Base-by-base conservation (phyloP, 2,113 vertebrate genomes). In the Sprattus sprattus region DNA sequence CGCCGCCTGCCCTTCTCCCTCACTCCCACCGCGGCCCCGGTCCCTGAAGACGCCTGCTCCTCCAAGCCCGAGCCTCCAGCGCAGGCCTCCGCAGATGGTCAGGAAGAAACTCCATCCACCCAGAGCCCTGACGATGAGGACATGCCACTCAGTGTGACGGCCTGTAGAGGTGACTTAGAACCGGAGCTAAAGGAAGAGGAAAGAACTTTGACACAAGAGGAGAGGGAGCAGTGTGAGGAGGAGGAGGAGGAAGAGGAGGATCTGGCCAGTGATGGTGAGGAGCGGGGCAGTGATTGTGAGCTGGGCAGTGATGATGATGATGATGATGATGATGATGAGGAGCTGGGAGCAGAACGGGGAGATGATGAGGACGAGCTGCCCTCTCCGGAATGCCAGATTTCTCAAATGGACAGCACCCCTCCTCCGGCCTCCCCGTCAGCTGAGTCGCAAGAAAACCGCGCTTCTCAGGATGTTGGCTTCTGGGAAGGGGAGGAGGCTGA, bases 391-490 rank as follows among this genome's bases (percentile, higher is more conserved):
- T 20, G 64, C 47, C 86, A 92, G 25, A 86, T 87, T 86, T 86
- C 64, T 15, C 86, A 90, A 0, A 84, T 85, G 1, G 90, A 90
- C 25, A 87, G 85, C 86, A 92, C 84, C 2, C 85, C 88, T n/a
- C 82, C 92, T n/a, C 82, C 92, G 45, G 92, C 88, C 0, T 92
- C 93, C 3, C 91, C 91, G 0, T 93, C 95, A 84, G 91, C 90
- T 0, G 92, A 93, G 81, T 93, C 49, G 80, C 92, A 94, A 85
- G 89, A 86, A 91, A 93, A 95, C 57, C 93, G 90, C 28, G 95
- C 95, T 16, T 96, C 96, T 75, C 96, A 97, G 90, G 96, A 97
- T 0, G 95, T 95, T 47, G 96, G 95, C 3, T 97, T 97, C 91
- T 97, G 96, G 96, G 97, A 98, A 67, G 95, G 91, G 39, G 97